Conservation (phyloP, 2,888 invertebrate genomes). For the Eilema caniola region DNA sequence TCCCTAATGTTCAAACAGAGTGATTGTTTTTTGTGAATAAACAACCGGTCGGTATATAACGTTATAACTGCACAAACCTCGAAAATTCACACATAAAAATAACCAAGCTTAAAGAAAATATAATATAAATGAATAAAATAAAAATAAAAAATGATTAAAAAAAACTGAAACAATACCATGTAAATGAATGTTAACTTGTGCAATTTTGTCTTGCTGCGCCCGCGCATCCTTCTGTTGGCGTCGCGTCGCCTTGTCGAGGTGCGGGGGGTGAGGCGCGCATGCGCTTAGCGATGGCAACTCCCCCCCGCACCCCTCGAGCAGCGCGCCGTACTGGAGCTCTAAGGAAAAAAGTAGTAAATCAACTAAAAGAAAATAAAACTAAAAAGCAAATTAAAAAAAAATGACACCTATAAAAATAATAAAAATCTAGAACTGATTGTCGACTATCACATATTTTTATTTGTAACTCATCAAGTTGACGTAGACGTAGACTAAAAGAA, state of each 20-base stretch:
- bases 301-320: conserved; percentile 86
- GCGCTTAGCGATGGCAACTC: conserved; percentile 83
- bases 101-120: conserved; percentile 33
- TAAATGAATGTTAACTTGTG: conserved; percentile 93
- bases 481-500: too few relatives aligned
- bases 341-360: conserved; percentile 53
- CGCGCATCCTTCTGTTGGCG: conserved; percentile 88
- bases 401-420: background rate
- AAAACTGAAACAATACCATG: conserved; percentile 89
- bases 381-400: conserved; percentile 47
- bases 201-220: conserved; percentile 91
- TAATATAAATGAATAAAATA: conserved; percentile 18
- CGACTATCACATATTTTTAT: background rate
- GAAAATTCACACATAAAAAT: conserved; percentile 18
- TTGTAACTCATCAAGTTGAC: background rate
- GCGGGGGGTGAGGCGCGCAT: conserved; percentile 83
- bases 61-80: background rate
- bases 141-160: conserved; percentile 42
- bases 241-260: conserved; percentile 88
- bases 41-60: background rate
- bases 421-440: too few relatives aligned
- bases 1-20: too few relatives aligned
- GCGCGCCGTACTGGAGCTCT: conserved; percentile 88
- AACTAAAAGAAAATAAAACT: conserved; percentile 44
- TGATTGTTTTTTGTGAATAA: too few relatives aligned